Base-by-base conservation (phyloP, 1,140 invertebrate species). In the Xylocopa sonorina region DNA sequence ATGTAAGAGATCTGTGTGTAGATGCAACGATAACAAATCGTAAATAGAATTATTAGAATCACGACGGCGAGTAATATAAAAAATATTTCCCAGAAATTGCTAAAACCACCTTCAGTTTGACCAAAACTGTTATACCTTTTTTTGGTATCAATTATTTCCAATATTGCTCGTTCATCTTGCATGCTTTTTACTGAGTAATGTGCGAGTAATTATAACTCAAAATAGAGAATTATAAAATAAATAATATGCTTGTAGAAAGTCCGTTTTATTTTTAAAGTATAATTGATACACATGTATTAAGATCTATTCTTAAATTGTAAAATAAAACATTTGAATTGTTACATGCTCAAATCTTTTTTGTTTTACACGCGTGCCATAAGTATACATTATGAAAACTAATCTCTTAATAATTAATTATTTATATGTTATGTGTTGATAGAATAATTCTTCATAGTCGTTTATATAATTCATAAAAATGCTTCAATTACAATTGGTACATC, bases 71-170 rank as follows among this genome's bases (percentile, higher is more conserved):
- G 29, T 62, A 78, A 32, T 63, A n/a, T 24, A 32, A 78, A 1
- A 48, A 51, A 51, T 63, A 78, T 50, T 41, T 57, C 50, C 75
- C 64, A 77, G 5, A 77, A 68, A 58, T 50, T 66, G 14, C n/a
- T 24, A n/a, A 16, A 34, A 69, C 14, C 12, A 50, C 21, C 50
- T 38, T 77, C 51, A 1, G 16, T 58, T 67, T 69, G 29, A 69
- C 68, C 21, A 5, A 43, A 18, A 76, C 16, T 55, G 38, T 48
- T 57, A 34, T 69, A 69, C 18, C 34, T 77, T 60, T 50, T 57
- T 14, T 57, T 21, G 53, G 32, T 68, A 38, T 50, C 57, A 50
- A 21, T 29, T 41, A 50, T 58, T 60, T 58, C 43, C 41, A 77
- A 38, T 18, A 7, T 43, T 24, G 55, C n/a, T 7, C 62, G 38